Evolutionary conservation across 2,888 invertebrate species (phyloP).

Genomic region (Plagodis pulveraria): DNA sequence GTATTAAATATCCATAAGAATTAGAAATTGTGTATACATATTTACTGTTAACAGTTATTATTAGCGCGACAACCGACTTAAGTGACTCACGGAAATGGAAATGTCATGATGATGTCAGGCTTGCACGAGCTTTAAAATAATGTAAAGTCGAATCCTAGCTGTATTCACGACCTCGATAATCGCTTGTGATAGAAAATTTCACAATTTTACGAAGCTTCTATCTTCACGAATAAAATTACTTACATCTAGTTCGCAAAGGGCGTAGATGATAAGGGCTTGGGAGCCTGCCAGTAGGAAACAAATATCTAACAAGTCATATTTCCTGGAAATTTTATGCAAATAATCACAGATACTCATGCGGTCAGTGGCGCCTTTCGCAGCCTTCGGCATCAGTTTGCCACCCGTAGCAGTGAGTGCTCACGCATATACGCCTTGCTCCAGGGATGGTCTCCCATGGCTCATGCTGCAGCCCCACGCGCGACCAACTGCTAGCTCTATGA

Average conservation of each 20-base stretch:
- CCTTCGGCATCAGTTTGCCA: constrained; percentile 7
- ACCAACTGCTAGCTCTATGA: constrained; percentile 68
- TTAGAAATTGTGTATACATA: constrained; percentile 16
- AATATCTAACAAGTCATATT: constrained; percentile 7
- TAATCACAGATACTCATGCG: constrained; percentile 15
- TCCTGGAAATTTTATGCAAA: constrained; percentile 17
- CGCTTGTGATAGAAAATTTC: neutral
- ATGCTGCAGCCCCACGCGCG: constrained; percentile 63
- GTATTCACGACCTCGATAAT: constrained; percentile 14
- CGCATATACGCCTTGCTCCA: constrained; percentile 32
- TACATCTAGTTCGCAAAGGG: too few species aligned
- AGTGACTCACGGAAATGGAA: constrained; percentile 35
- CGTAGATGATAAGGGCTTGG: too few species aligned
- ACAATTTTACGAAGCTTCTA: neutral
- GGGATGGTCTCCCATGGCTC: constrained; percentile 56
- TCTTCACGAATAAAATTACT: too few species aligned
- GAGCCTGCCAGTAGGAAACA: neutral
- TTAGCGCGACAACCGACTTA: constrained; percentile 19
- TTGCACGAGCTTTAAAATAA: constrained; percentile 18
- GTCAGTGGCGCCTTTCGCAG: constrained; percentile 16
- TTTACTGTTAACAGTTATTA: constrained; percentile 28
- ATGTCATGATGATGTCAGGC: constrained; percentile 30
- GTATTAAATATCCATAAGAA: constrained; percentile 13
- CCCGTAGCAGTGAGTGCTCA: constrained; percentile 2
- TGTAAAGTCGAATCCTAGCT: constrained; percentile 20